Evolutionary conservation across 2,797 vertebrate genomes (phyloP).

Genomic region (Rhabdomys pumilio): DNA sequence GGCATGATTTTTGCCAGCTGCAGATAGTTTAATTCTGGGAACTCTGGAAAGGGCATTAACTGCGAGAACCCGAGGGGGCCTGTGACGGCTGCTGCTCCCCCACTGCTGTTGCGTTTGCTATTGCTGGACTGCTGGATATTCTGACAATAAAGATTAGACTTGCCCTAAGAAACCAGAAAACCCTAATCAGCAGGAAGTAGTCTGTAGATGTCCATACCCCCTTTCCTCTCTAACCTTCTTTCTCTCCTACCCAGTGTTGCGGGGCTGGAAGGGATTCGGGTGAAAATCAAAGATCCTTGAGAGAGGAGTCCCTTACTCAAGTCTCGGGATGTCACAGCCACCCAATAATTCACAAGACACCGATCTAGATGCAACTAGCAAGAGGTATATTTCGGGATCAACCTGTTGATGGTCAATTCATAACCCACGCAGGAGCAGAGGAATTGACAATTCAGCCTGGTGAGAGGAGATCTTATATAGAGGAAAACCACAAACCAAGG

Average conservation of each 20-base stretch:
- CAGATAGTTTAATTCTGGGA: no score
- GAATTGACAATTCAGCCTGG: no score
- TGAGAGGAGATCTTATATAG: no score
- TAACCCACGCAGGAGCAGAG: no score
- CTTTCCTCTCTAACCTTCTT: not conserved
- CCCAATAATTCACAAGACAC: no score
- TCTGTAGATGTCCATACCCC: not conserved
- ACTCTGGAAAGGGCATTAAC: not conserved
- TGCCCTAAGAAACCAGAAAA: not conserved
- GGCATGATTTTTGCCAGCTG: no score
- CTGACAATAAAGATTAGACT: not conserved
- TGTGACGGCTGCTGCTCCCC: not conserved
- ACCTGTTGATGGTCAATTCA: no score
- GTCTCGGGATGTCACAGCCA: no score
- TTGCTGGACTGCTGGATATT: not conserved
- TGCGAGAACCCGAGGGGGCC: not conserved
- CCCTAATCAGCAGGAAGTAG: not conserved
- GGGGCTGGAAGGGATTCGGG: not conserved
- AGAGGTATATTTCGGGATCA: no score
- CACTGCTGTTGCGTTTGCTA: not conserved
- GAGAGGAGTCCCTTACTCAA: no score
- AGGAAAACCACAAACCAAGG: no score
- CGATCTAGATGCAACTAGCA: no score
- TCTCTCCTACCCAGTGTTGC: not conserved
- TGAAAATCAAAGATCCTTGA: not conserved